phyloP scores from a whole-genome alignment of 2,113 vertebrate species.

The Myocastor coypus region DNA sequence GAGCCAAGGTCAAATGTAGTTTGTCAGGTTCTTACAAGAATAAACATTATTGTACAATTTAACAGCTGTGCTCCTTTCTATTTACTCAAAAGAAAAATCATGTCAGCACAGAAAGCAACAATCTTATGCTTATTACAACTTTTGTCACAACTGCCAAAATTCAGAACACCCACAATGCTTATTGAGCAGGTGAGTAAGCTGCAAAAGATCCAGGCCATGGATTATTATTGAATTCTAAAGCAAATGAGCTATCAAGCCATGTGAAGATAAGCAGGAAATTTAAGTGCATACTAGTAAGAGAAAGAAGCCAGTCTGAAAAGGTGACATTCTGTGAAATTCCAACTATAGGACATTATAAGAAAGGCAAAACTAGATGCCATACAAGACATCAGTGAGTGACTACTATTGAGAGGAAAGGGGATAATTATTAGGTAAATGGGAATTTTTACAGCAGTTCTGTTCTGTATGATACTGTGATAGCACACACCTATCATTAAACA shows the following conservation, averaged over 20 bases:
- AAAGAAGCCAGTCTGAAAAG: background rate
- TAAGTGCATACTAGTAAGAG: background rate
- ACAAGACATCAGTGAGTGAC: background rate
- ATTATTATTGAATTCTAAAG: background rate
- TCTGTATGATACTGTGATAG: background rate
- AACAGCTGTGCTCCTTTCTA: background rate
- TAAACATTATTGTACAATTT: background rate
- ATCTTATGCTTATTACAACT: background rate
- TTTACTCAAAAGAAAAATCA: background rate
- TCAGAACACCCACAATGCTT: background rate
- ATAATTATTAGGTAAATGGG: background rate
- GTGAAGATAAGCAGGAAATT: background rate
- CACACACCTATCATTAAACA: background rate
- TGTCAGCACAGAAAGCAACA: background rate
- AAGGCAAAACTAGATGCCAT: background rate
- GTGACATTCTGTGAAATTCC: background rate
- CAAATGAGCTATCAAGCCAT: background rate
- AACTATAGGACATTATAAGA: background rate
- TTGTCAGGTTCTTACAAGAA: background rate
- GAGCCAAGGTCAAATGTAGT: background rate
- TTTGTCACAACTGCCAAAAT: background rate
- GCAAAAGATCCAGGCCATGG: background rate
- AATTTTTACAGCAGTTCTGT: background rate
- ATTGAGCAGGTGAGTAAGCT: background rate
- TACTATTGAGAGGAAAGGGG: background rate